Base-by-base conservation (phyloP, 2,888 invertebrate genomes). In the Caenorhabditis afra region DNA sequence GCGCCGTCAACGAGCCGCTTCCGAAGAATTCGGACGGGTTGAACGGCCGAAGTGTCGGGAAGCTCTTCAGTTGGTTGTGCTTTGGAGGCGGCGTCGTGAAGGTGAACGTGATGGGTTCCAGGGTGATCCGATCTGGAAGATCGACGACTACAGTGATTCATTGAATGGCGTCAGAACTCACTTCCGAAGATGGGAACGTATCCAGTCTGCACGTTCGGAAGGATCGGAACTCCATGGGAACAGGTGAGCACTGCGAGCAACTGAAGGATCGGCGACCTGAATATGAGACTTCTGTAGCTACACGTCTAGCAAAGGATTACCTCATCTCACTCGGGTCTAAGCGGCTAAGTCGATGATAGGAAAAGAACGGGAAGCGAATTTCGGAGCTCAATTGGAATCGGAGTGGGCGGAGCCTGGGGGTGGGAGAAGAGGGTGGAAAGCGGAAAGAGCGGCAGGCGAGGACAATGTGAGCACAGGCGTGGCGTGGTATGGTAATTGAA, bases 101-200 rank as follows among this genome's bases (percentile, higher is more conserved):
- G 4, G 80, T 80, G 58, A 80, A 80, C 3, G 80, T 80, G 50
- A 80, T 80, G 10, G 76, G 75, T 45, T 80, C 65, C 22, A 58
- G 49, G 23, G 80, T 80, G 22, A 76, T 23, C 29, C 75, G 59
- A 29, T 67, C 79, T 79, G 49, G 22, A 75, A 55, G 1, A 29
- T n/a, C n/a, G 29, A 29, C 3, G 29, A 29, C 29, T 29, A 22
- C 23, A 49, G n/a, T 47, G 23, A 18, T 3, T 4, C 16, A 23
- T 52, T n/a, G 29, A 14, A 10, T 16, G 18, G 22, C 12, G 11
- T 22, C 11, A n/a, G 14, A 58, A 44, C 55, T 49, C n/a, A 68
- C 77, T 59, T 44, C 65, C 77, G 44, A 77, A 77, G 12, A 77
- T 70, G 3, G 78, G 78, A 0, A 78, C 78, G 22, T 61, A 50